phyloP scores from a whole-genome alignment of 2,797 vertebrate species.

The Trichosurus vulpecula region DNA sequence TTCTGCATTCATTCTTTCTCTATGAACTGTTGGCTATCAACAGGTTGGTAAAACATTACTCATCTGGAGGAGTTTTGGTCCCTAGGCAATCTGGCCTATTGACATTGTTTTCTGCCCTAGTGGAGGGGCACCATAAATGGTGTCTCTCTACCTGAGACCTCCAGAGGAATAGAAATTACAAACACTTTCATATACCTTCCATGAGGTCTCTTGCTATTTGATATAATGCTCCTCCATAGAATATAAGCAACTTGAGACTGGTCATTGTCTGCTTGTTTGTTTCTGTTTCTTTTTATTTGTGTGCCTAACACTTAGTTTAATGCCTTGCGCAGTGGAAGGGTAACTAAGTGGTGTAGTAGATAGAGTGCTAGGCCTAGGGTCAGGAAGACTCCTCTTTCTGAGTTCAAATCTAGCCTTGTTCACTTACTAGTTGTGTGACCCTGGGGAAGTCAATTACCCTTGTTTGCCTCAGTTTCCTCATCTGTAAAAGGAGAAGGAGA shows the following conservation, averaged over 20 bases:
- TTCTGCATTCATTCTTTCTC: background rate
- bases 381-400: background rate
- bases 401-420: background rate
- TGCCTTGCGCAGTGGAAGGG: background rate
- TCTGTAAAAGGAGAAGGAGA: background rate
- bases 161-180: background rate
- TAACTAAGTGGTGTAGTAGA: background rate
- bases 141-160: background rate
- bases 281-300: background rate
- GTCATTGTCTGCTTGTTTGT: background rate
- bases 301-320: background rate
- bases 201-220: background rate
- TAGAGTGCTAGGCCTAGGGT: background rate
- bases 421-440: background rate
- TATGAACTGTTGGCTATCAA: background rate
- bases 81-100: background rate
- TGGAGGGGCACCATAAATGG: background rate
- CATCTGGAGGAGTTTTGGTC: background rate
- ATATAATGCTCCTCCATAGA: background rate
- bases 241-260: background rate
- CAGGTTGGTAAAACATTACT: background rate
- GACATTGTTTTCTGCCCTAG: background rate
- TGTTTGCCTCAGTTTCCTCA: background rate
- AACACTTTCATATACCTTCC: background rate
- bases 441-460: background rate